Evolutionary conservation across 1,140 invertebrate genomes (phyloP).

Genomic region (Drosophila gunungcola): DNA sequence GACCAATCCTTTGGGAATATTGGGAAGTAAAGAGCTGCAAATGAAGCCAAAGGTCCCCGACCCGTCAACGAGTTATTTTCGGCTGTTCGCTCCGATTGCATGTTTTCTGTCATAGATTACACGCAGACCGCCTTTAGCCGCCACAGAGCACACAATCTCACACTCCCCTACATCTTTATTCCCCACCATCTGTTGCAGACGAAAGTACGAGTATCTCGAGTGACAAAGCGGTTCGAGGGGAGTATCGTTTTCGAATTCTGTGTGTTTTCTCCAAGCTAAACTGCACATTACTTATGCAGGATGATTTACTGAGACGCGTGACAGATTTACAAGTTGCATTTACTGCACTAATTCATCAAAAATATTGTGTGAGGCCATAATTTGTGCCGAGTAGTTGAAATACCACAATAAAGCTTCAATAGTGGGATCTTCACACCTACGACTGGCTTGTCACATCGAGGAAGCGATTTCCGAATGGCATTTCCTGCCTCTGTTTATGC

Average conservation of each 20-base stretch:
- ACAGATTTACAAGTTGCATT: constrained; percentile 83
- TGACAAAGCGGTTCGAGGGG: constrained; percentile 44
- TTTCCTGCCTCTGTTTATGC: constrained; percentile 47
- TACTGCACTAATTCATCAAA: constrained; percentile 80
- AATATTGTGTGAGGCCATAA: constrained; percentile 28
- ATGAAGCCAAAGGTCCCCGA: constrained; percentile 55
- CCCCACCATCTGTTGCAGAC: constrained; percentile 70
- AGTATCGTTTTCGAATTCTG: constrained; percentile 29
- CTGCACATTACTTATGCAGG: constrained; percentile 76
- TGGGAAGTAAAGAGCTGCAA: constrained; percentile 55
- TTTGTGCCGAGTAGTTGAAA: constrained; percentile 8
- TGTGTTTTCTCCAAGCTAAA: constrained; percentile 49
- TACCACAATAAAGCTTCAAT: background rate
- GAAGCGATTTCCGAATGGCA: constrained; percentile 61
- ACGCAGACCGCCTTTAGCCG: constrained; percentile 54
- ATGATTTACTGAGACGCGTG: constrained; percentile 81
- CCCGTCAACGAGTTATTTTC: constrained; percentile 57
- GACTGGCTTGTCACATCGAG: constrained; percentile 8
- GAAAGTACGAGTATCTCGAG: constrained; percentile 41
- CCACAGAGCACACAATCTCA: constrained; percentile 70
- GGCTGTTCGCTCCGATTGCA: constrained; percentile 62
- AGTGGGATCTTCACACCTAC: constrained; percentile 39
- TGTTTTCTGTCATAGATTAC: constrained; percentile 83
- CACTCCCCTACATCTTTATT: constrained; percentile 48
- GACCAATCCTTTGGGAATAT: constrained; percentile 58